Percentiles rank a stretch among this genome's conserved stretches.
These are phyloP conservation scores for Pasiphila rectangulata DNA, from an alignment of 2,888 invertebrate genomes.

Conservation along the genomic window DNA sequence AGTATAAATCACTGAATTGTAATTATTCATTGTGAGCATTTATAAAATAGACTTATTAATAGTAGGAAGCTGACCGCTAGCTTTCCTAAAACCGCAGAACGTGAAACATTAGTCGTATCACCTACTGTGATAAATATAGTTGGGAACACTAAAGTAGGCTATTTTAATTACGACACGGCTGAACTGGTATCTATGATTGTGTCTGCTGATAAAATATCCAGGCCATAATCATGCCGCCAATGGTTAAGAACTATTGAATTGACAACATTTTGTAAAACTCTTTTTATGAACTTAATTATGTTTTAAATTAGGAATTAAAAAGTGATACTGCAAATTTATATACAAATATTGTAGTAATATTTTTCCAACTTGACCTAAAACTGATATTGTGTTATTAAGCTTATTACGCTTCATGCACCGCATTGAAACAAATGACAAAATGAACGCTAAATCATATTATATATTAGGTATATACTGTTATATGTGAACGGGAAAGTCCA, in stretches of 20 bases:
- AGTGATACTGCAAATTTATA: too few relatives aligned
- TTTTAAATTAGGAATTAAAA: too few relatives aligned
- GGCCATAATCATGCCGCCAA: background rate
- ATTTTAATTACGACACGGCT: conserved; percentile 16
- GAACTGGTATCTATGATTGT: conserved; percentile 7
- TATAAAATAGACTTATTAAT: background rate
- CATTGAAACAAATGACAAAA: too few relatives aligned
- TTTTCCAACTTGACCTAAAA: too few relatives aligned
- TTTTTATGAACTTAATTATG: background rate
- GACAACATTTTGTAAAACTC: background rate
- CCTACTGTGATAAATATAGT: conserved; percentile 12
- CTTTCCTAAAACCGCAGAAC: conserved; percentile 30
- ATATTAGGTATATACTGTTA: too few relatives aligned
- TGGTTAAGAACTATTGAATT: background rate
- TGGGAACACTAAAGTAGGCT: conserved; percentile 15
- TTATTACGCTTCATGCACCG: too few relatives aligned
- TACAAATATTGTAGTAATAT: too few relatives aligned
- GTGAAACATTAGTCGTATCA: conserved; percentile 10
- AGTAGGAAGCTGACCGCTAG: conserved; percentile 15
- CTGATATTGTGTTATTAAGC: too few relatives aligned
- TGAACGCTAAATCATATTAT: too few relatives aligned
- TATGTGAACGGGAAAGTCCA: too few relatives aligned
- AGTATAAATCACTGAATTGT: too few relatives aligned
- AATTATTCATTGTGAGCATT: background rate
- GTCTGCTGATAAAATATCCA: conserved; percentile 5